Conservation (phyloP, 2,113 vertebrate genomes). For the Odontophorus gujanensis region DNA sequence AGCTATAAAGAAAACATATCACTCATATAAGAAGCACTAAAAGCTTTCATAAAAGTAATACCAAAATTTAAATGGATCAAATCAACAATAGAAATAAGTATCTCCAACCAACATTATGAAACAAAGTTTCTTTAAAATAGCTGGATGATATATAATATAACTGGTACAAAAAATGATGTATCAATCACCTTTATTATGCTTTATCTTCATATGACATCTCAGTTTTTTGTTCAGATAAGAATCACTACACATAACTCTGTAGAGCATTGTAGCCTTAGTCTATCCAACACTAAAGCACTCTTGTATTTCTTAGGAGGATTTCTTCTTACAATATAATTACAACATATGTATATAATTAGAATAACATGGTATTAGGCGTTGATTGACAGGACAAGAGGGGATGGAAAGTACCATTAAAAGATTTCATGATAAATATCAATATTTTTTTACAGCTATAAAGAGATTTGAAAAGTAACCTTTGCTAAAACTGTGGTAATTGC, state of each 20-base stretch:
- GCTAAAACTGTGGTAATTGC: not conserved
- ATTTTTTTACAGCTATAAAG: not conserved
- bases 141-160: not conserved
- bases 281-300: not conserved
- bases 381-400: conserved; percentile 30
- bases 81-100: conserved; percentile 12
- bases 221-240: conserved; percentile 40
- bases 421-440: conserved; percentile 29
- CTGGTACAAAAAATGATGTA: not conserved
- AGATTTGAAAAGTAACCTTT: not conserved
- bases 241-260: not conserved
- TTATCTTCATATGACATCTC: conserved; percentile 1
- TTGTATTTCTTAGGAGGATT: not conserved
- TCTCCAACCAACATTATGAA: not conserved
- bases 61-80: conserved; percentile 27
- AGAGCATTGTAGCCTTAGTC: conserved; percentile 28
- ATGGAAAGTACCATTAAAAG: not conserved
- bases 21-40: conserved; percentile 28
- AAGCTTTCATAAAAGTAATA: conserved; percentile 14
- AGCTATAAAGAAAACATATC: conserved; percentile 43
- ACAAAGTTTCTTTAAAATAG: not conserved
- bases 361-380: conserved; percentile 5
- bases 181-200: conserved; percentile 26
- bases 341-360: conserved; percentile 18
- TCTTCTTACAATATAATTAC: conserved; percentile 16